Base-by-base conservation (phyloP, 2,797 vertebrate species). In the Neopelma chrysocephalum region DNA sequence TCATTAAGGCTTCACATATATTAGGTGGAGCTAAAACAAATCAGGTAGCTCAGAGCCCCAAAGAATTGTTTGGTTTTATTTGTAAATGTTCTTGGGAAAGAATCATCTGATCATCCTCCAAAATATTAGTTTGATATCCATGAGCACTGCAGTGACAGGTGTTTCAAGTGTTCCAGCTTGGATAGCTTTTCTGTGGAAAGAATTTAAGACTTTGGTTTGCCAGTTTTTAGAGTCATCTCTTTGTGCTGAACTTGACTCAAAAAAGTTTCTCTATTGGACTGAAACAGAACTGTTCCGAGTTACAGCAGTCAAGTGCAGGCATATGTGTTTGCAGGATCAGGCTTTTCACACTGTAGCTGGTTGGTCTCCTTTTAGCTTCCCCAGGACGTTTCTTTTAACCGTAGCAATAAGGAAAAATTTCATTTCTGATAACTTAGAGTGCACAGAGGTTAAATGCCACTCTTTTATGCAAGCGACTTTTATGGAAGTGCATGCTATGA, bases 151-250 rank as follows among this genome's bases (percentile, higher is more conserved):
- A 78, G 25, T 42, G 78, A 85, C 29, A 89, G 53, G 53, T 57
- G 16, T 90, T 85, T 81, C 3, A 31, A 89, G 57, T 79, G 54
- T 26, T 95, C 31, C 84, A 87, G 78, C 57, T 86, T 89, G 82
- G 68, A 81, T 78, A 56, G 61, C 50, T 95, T 91, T 93, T 77
- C 87, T 88, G 3, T 51, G 89, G 91, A 95, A 95, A 89, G 69
- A 93, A 93, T 91, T 91, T 82, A 47, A 81, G 68, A 36, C 54
- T n/a, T 89, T 36, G 57, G 61, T 82, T 92, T 91, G 50, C 82
- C 64, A 78, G 65, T 73, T 92, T 85, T 91, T 3, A 2, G 53
- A 87, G 68, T 82, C 50, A 66, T 80, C 50, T 90, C 51, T 85
- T 92, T 75, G 72, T 80, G 50, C 92, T 87, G 89, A 95, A 85